These are phyloP conservation scores for Haemorhous mexicanus DNA, from an alignment of 2,113 vertebrate species.

Conservation along the genomic window DNA sequence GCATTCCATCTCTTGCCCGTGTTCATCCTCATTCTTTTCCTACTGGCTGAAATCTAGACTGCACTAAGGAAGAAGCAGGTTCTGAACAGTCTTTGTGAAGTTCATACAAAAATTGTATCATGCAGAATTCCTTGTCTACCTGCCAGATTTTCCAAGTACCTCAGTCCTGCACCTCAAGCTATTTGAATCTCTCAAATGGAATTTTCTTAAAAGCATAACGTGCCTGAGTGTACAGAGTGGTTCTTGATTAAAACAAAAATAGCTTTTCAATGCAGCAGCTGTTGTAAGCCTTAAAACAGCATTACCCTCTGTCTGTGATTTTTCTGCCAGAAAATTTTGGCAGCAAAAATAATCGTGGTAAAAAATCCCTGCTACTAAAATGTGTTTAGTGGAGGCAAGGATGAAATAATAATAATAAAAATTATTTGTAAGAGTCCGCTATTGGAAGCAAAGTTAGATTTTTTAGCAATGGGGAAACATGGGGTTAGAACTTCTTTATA, in stretches of 20 bases:
- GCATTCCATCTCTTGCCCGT: background rate
- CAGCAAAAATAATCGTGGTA: background rate
- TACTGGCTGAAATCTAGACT: background rate
- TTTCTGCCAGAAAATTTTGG: slow-evolving; percentile 54
- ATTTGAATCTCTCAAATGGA: background rate
- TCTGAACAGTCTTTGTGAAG: background rate
- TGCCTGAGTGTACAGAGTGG: background rate
- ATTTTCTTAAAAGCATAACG: background rate
- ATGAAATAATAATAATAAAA: background rate
- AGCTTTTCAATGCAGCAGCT: slow-evolving; percentile 35
- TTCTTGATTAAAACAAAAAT: slow-evolving; percentile 40
- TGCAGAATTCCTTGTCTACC: background rate
- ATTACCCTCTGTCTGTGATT: slow-evolving; percentile 25
- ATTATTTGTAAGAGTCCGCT: background rate
- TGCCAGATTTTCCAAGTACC: background rate
- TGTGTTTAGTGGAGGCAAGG: background rate
- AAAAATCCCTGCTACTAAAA: background rate
- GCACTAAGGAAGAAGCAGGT: background rate
- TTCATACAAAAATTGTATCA: background rate
- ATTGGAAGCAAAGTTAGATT: background rate
- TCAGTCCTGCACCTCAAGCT: background rate
- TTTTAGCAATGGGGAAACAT: background rate
- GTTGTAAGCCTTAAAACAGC: slow-evolving; percentile 24
- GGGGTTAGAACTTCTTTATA: background rate
- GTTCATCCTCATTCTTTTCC: background rate